Evolutionary conservation across 2,113 vertebrate species (phyloP), one percentile per base, ranked within the genome.

Genomic region (Puffinus mauretanicus): DNA sequence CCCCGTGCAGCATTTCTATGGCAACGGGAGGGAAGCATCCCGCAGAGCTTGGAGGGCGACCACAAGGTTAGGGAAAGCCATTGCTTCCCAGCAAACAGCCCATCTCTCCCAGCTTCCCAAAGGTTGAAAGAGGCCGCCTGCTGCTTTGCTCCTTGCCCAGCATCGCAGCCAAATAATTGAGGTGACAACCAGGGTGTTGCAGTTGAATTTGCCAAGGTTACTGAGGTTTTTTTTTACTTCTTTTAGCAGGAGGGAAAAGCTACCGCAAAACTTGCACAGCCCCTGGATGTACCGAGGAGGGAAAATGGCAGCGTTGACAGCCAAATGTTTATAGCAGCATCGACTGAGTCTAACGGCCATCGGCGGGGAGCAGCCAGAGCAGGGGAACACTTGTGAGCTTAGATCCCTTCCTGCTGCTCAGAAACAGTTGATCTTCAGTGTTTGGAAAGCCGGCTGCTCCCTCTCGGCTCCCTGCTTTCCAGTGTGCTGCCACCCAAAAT

Each of bases 81-180:
- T 9, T 4, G 22, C 83, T 22, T 36, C 62, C 84, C 40, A 40
- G 30, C 57, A 9, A 55, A 29, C 6, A 54, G 18, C 84, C 26
- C 49, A 5, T 20, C 42, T 90, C 44, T 90, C 44, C 58, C 62
- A 29, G 7, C 67, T 49, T 9, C 9, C 40, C n/a, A 51, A 18
- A 27, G 2, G 29, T 38, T 10, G 88, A 2, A 21, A 54, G 13
- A 36, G 27, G 29, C 21, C 13, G 2, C 82, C 25, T 13, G 24
- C 14, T 6, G 2, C 58, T 89, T 70, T 32, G 27, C 51, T 70
- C 22, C 51, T 82, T 9, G 22, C 38, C 36, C 36, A 9, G 38
- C 60, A 1, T 7, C 2, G 0, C 55, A 7, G 14, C 2, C 5
- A 20, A 29, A 5, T 25, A 13, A 47, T 0, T 0, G 89, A 69